These are phyloP conservation scores for Eulemur macaco DNA, from an alignment of 2,113 vertebrate genomes.

Conservation along the genomic window DNA sequence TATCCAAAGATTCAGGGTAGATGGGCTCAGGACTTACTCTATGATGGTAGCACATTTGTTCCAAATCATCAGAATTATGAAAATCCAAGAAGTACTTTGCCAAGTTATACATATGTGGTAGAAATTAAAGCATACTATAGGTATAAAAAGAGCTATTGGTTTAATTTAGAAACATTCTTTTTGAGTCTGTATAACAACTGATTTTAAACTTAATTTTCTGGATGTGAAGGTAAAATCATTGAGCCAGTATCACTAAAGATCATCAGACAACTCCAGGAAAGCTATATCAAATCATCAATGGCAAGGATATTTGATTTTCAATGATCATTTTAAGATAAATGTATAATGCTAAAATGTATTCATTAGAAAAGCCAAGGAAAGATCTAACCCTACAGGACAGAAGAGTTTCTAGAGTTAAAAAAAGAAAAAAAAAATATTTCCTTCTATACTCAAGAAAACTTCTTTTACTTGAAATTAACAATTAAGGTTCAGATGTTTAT, in stretches of 20 bases:
- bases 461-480: not conserved
- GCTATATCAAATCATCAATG: not conserved
- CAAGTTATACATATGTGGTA: not conserved
- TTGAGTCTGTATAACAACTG: not conserved
- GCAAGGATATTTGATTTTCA: constrained; percentile 26
- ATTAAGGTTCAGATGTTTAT: not conserved
- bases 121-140: constrained; percentile 14
- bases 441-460: not conserved
- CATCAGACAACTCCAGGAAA: not conserved
- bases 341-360: not conserved
- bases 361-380: constrained; percentile 23
- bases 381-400: not conserved
- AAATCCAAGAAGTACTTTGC: not conserved
- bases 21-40: not conserved
- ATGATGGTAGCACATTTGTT: not conserved
- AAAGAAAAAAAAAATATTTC: not conserved
- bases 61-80: not conserved
- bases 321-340: not conserved
- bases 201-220: not conserved
- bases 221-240: constrained; percentile 2
- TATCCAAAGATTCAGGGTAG: constrained; percentile 53
- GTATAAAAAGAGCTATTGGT: not conserved
- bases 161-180: not conserved
- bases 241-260: not conserved
- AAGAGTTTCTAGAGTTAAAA: not conserved